phyloP scores from a whole-genome alignment of 2,888 invertebrate genomes.

The Diplazon laetatorius region DNA sequence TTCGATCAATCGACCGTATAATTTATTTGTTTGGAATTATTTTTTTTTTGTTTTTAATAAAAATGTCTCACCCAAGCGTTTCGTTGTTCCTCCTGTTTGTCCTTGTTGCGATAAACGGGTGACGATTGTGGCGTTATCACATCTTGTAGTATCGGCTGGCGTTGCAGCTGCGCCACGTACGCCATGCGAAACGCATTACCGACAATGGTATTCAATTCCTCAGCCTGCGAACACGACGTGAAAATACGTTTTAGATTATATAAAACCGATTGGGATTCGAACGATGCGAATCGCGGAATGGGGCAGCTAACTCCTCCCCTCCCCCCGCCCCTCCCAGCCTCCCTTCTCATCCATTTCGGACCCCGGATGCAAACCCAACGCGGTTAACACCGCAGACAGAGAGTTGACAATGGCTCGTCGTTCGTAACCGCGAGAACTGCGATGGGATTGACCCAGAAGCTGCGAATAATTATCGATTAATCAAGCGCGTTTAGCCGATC shows the following conservation, averaged over 20 bases:
- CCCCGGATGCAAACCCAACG: conserved; percentile 11
- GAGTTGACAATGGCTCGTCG: conserved; percentile 13
- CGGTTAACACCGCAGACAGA: neutral
- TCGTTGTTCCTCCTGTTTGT: conserved; percentile 78
- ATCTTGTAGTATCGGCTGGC: conserved; percentile 87
- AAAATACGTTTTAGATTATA: conserved; percentile 36
- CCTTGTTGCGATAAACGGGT: conserved; percentile 77
- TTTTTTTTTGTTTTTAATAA: no score
- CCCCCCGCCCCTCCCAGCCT: neutral
- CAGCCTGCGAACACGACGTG: conserved; percentile 86
- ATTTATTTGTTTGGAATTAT: no score
- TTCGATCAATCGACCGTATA: no score
- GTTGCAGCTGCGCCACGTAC: conserved; percentile 92
- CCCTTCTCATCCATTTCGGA: neutral
- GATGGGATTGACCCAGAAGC: conserved; percentile 35
- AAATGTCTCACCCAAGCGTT: conserved; percentile 77
- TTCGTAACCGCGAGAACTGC: conserved; percentile 27
- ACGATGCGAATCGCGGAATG: neutral
- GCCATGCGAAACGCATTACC: conserved; percentile 97
- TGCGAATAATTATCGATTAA: conserved; percentile 57
- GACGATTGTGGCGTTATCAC: conserved; percentile 86
- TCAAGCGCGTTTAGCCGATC: conserved; percentile 55
- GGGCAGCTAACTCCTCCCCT: neutral
- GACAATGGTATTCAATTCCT: conserved; percentile 93
- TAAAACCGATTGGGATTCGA: conserved; percentile 32